phyloP scores from a whole-genome alignment of 30 jellyfish, hydroid and myxozoan genomes.

The Aurelia aurita region DNA sequence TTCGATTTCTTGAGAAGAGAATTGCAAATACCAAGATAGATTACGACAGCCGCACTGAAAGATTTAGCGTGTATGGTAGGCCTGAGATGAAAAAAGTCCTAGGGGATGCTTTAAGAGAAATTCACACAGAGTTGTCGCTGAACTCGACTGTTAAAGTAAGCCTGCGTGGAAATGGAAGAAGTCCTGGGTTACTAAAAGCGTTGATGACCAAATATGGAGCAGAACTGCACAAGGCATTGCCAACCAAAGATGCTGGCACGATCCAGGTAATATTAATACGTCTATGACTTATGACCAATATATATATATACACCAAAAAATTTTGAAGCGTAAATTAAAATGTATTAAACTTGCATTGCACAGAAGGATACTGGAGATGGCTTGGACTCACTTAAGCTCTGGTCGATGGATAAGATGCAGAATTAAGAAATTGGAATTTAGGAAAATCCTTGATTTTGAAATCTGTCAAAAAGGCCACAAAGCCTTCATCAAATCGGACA shows the following conservation, averaged over 20 bases:
- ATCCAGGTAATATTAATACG: conserved; percentile 1
- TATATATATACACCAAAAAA: no score
- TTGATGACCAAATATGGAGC: conserved; percentile 43
- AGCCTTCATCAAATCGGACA: no score
- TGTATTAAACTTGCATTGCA: no score
- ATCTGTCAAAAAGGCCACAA: no score
- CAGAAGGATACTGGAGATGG: no score
- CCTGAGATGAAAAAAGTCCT: conserved; percentile 19
- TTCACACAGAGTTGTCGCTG: not conserved
- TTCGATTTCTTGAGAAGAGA: not conserved
- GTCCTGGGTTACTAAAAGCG: conserved; percentile 26
- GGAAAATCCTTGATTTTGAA: no score
- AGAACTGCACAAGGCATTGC: conserved; percentile 1
- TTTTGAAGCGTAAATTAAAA: not conserved
- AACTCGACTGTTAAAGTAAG: not conserved
- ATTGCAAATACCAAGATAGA: conserved; percentile 18
- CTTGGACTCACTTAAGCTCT: no score
- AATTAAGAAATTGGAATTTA: no score
- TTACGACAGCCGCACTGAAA: conserved; percentile 3
- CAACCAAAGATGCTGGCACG: conserved; percentile 1
- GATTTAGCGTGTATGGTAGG: conserved; percentile 23
- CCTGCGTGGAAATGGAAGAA: conserved; percentile 27
- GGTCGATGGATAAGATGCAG: no score
- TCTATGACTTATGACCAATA: not conserved
- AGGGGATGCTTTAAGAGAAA: not conserved